These are phyloP conservation scores for Orestias chungarensis DNA, from an alignment of 2,797 vertebrate species.

Conservation along the genomic window DNA sequence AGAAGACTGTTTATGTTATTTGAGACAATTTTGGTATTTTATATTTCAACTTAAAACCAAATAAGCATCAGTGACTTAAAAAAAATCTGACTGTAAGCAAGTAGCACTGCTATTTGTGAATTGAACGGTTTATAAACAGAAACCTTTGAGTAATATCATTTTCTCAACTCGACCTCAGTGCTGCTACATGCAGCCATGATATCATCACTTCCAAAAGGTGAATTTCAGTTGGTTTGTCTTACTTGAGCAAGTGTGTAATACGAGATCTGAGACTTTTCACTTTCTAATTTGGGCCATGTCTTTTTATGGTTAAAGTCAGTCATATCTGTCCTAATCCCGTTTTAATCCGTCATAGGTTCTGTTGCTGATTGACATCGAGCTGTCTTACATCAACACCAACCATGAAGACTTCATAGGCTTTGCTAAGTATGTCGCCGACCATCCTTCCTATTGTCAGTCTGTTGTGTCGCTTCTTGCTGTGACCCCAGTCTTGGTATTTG, in stretches of 20 bases:
- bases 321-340: slow-evolving; percentile 43
- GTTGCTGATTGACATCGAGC: slow-evolving; percentile 92
- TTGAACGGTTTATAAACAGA: slow-evolving; percentile 8
- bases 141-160: slow-evolving; percentile 15
- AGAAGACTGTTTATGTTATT: background rate
- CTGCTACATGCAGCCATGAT: background rate
- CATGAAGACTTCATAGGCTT: slow-evolving; percentile 99
- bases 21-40: background rate
- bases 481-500: slow-evolving; percentile 7
- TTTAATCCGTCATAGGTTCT: slow-evolving; percentile 78
- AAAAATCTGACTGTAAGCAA: background rate
- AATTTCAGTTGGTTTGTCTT: background rate
- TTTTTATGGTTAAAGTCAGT: slow-evolving; percentile 42
- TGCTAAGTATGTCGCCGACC: slow-evolving; percentile 91
- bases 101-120: background rate
- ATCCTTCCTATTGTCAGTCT: background rate
- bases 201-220: background rate
- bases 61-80: background rate
- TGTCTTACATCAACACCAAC: too few species aligned
- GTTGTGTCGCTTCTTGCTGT: slow-evolving; percentile 33
- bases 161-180: slow-evolving; percentile 9
- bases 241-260: slow-evolving; percentile 10
- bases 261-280: slow-evolving; percentile 10
- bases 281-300: slow-evolving; percentile 3
- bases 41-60: background rate